Evolutionary conservation across 1,140 invertebrate genomes (phyloP).

Genomic region (Glossosoma conforme): DNA sequence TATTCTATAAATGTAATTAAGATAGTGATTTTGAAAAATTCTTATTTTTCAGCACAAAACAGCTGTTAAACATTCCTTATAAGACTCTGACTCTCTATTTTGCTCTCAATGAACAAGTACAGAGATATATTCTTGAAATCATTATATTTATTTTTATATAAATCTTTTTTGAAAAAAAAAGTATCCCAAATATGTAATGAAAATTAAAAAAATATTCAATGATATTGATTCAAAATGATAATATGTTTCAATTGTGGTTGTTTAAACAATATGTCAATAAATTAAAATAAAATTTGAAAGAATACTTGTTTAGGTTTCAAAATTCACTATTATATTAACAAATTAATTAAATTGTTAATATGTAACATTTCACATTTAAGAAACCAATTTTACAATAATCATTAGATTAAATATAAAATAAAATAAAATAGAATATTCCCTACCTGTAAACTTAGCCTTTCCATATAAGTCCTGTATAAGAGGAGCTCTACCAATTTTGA

Average conservation of each 20-base stretch:
- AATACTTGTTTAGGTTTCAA: too few species aligned
- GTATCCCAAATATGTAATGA: conserved; percentile 17
- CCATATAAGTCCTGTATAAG: conserved; percentile 76
- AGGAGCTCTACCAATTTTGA: conserved; percentile 67
- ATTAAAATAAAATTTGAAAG: too few species aligned
- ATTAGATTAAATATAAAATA: conserved; percentile 2
- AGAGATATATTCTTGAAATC: background rate
- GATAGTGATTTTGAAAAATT: too few species aligned
- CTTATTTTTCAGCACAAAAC: too few species aligned
- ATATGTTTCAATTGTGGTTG: conserved; percentile 2
- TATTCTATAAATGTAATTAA: too few species aligned
- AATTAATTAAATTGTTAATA: background rate
- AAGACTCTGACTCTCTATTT: too few species aligned
- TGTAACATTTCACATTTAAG: background rate
- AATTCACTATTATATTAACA: too few species aligned
- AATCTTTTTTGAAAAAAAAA: conserved; percentile 14
- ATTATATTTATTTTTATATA: background rate
- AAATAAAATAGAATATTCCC: conserved; percentile 11
- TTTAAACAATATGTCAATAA: too few species aligned
- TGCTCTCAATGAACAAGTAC: too few species aligned
- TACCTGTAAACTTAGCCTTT: conserved; percentile 74
- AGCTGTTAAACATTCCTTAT: too few species aligned
- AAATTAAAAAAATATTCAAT: conserved; percentile 10
- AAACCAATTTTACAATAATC: background rate
- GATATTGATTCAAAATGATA: conserved; percentile 5